Evolutionary conservation across 2,888 invertebrate species (phyloP), one percentile per base, ranked within the genome.

Genomic region (Cheilosia urbana): DNA sequence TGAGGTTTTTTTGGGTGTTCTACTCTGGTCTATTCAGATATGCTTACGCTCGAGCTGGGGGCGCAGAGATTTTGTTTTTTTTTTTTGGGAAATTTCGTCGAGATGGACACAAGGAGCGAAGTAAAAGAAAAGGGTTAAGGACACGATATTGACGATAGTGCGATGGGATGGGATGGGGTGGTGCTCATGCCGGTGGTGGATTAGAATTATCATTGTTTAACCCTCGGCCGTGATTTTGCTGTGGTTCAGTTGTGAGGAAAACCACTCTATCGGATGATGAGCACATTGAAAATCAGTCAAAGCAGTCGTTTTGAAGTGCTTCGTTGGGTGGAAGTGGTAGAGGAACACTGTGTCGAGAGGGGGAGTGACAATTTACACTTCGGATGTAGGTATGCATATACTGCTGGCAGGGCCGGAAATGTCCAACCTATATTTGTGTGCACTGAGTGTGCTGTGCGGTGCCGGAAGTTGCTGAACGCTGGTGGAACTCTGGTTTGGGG

Each of bases 231-330:
- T 69, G 84, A 75, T 75, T 76, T 60, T 62, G 84, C 58, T 75
- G 80, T 81, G 85, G 81, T 85, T 85, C 85, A 85, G 62, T 85
- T 85, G 72, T 72, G 71, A 76, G 81, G 85, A 77, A 85, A 85
- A 81, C 76, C 85, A 85, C 76, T 85, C 85, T 81, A 81, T 85
- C 85, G 85, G 81, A 85, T 85, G 85, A 85, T 81, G 85, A 81
- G 85, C 85, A 85, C 85, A 85, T 85, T 85, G 81, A 85, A 81
- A 85, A 81, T 85, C 85, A 85, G 71, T 85, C 85, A 85, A 85
- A 77, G 81, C 81, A 68, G 81, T 60, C 76, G 81, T 81, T 76
- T 84, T 80, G 80, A 80, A 75, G 75, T 80, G 69, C 75, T 84
- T 69, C 75, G 80, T 27, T 84, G 80, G 84, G 80, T 71, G 84